Evolutionary conservation across 1,140 invertebrate genomes (phyloP).

Genomic region (Aradophagus sp.): DNA sequence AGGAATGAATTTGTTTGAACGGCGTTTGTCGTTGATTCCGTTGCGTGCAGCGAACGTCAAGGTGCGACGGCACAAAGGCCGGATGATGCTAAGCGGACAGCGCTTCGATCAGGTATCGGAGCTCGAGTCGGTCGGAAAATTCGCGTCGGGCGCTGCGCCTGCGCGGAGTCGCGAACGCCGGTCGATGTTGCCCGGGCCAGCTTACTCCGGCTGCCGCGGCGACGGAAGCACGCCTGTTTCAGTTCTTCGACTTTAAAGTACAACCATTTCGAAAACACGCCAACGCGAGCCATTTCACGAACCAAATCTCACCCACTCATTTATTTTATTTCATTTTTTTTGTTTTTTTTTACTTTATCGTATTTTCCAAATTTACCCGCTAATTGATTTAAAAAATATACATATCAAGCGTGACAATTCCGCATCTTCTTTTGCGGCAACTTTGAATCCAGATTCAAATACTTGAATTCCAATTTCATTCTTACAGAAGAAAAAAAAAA

Average conservation of each 20-base stretch:
- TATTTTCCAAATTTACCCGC: not conserved
- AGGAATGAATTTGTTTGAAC: too few relatives aligned
- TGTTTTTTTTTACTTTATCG: not conserved
- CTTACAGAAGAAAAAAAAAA: too few relatives aligned
- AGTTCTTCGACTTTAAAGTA: conserved; percentile 59
- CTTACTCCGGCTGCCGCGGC: conserved; percentile 61
- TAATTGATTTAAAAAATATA: too few relatives aligned
- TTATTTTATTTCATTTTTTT: too few relatives aligned
- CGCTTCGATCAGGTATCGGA: conserved; percentile 68
- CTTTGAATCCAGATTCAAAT: too few relatives aligned
- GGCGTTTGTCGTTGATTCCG: too few relatives aligned
- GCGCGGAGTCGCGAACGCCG: conserved; percentile 66
- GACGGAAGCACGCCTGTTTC: conserved; percentile 54
- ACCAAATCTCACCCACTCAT: conserved; percentile 14
- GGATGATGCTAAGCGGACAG: conserved; percentile 50
- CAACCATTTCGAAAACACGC: conserved; percentile 60
- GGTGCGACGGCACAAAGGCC: conserved; percentile 36
- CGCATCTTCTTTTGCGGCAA: too few relatives aligned
- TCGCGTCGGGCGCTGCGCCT: conserved; percentile 64
- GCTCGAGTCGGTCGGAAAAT: conserved; percentile 63
- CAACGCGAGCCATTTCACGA: conserved; percentile 26
- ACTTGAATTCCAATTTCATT: too few relatives aligned
- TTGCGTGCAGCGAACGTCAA: too few relatives aligned
- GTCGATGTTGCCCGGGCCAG: conserved; percentile 73
- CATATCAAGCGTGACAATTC: too few relatives aligned